These are phyloP conservation scores for Leptodactylus fallax DNA, from an alignment of 2,797 vertebrate genomes.

Conservation along the genomic window DNA sequence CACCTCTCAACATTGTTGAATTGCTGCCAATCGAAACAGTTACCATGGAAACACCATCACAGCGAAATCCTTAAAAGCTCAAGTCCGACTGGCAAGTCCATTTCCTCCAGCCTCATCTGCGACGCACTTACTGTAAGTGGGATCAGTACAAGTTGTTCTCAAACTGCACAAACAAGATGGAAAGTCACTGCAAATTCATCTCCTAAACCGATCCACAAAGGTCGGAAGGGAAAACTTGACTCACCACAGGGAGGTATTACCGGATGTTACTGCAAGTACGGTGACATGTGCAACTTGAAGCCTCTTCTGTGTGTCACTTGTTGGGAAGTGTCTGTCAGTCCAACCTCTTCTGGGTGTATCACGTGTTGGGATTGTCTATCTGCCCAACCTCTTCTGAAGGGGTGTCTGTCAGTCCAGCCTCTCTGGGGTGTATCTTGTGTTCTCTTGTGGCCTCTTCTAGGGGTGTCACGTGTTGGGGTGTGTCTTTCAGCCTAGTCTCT, in stretches of 20 bases:
- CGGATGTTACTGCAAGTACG: not conserved
- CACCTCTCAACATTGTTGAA: not conserved
- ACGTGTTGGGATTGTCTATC: too few species aligned
- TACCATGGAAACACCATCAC: slow-evolving; percentile 25
- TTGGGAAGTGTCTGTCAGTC: too few species aligned
- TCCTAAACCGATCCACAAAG: not conserved
- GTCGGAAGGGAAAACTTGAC: not conserved
- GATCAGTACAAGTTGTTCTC: not conserved
- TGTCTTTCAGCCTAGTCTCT: too few species aligned
- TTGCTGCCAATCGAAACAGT: not conserved
- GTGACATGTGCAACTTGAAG: not conserved
- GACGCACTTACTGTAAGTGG: not conserved
- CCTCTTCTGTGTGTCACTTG: not conserved
- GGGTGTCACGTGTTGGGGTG: too few species aligned
- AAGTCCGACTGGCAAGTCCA: not conserved
- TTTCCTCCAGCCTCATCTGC: not conserved
- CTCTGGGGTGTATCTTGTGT: too few species aligned
- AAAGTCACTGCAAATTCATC: not conserved
- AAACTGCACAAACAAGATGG: not conserved
- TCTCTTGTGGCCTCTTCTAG: too few species aligned
- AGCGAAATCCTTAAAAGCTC: not conserved
- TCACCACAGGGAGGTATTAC: not conserved
- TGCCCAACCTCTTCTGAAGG: too few species aligned
- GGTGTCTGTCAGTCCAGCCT: too few species aligned
- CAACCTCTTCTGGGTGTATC: too few species aligned